Conservation (phyloP, 2,797 vertebrate genomes). For the Hydrophis major region DNA sequence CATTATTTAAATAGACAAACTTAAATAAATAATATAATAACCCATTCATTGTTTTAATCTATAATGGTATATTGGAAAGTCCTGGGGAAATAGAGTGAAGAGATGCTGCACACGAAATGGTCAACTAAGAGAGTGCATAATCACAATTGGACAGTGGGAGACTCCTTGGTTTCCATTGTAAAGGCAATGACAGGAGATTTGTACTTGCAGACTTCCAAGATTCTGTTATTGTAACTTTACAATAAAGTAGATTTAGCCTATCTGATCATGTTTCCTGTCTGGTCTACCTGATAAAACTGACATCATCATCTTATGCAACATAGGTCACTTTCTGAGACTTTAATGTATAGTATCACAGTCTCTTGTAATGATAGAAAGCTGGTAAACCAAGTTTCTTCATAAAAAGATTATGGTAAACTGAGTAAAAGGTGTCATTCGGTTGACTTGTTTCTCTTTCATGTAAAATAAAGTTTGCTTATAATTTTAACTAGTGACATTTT, state of each 20-base stretch:
- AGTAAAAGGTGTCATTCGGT: background rate
- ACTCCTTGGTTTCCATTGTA: background rate
- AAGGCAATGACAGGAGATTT: background rate
- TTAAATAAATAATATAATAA: background rate
- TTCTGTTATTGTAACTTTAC: background rate
- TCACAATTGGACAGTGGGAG: background rate
- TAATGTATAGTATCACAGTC: background rate
- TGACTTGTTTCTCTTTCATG: background rate
- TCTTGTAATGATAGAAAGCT: background rate
- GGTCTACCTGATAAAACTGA: background rate
- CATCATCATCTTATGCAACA: background rate
- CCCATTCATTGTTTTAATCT: background rate
- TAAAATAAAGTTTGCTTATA: background rate
- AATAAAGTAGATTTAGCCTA: background rate
- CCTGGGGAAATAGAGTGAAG: background rate
- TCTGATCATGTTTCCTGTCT: background rate
- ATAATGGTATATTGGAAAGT: background rate
- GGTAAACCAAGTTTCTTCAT: background rate
- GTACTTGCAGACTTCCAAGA: background rate
- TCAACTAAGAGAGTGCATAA: background rate
- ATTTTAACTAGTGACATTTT: background rate
- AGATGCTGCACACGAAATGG: background rate
- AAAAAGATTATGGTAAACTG: background rate
- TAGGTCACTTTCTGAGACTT: background rate
- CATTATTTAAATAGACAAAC: background rate